These are phyloP conservation scores for Pachyseris speciosa DNA, from an alignment of 64 coral and sea anemone species.

Conservation along the genomic window DNA sequence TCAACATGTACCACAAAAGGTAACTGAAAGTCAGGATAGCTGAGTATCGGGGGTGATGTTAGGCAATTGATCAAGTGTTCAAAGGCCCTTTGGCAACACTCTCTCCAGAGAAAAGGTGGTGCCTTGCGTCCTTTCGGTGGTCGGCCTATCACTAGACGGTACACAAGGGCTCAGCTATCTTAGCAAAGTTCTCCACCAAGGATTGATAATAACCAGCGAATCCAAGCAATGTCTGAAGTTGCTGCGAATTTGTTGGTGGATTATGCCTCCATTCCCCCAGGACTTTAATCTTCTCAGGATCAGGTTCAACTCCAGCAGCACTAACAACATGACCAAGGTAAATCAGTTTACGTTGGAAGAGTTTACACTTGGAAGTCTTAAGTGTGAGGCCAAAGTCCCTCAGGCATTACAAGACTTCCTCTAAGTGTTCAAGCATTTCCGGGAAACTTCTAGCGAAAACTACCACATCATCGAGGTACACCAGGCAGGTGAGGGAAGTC, in stretches of 20 bases:
- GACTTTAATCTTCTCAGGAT: slow-evolving; percentile 60
- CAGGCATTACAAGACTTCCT: slow-evolving; percentile 47
- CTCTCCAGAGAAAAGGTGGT: slow-evolving; percentile 40
- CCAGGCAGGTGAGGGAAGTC: slow-evolving; percentile 48
- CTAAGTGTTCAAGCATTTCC: slow-evolving; percentile 56
- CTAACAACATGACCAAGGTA: slow-evolving; percentile 72
- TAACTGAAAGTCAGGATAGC: slow-evolving; percentile 66
- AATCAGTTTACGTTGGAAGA: slow-evolving; percentile 32
- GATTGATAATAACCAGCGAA: slow-evolving; percentile 66
- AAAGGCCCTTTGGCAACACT: slow-evolving; percentile 57
- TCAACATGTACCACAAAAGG: slow-evolving; percentile 57
- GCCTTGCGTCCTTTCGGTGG: background rate
- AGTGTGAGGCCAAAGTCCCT: slow-evolving; percentile 45
- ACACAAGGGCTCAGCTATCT: slow-evolving; percentile 41
- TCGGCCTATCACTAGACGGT: slow-evolving; percentile 4
- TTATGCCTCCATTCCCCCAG: slow-evolving; percentile 41
- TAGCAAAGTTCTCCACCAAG: slow-evolving; percentile 65
- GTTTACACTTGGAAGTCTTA: slow-evolving; percentile 64
- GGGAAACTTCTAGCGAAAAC: slow-evolving; percentile 51
- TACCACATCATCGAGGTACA: slow-evolving; percentile 67
- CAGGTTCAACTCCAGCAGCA: slow-evolving; percentile 43
- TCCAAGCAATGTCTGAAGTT: slow-evolving; percentile 68
- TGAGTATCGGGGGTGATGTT: slow-evolving; percentile 64
- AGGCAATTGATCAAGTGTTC: slow-evolving; percentile 45
- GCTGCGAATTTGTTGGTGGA: slow-evolving; percentile 53